Conservation (phyloP, 2,888 invertebrate genomes). For the Lasiommata megera region DNA sequence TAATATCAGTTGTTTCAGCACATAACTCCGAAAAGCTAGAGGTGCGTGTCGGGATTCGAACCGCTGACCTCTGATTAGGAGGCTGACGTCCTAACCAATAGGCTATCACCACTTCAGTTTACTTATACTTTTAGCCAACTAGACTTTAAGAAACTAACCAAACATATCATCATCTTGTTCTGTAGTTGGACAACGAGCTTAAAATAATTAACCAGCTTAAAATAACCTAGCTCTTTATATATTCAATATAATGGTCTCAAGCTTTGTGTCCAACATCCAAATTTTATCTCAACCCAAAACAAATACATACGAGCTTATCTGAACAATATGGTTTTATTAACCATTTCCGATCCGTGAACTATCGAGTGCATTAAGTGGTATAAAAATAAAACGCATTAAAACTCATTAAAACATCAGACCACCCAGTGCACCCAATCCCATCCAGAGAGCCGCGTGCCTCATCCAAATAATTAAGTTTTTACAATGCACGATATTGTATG, state of each 20-base stretch:
- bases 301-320: slow-evolving; percentile 8
- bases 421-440: slow-evolving; percentile 45
- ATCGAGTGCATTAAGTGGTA: slow-evolving; percentile 35
- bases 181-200: too few species aligned
- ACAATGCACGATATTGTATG: slow-evolving; percentile 29
- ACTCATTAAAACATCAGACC: slow-evolving; percentile 44
- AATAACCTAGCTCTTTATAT: too few species aligned
- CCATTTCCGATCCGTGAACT: slow-evolving; percentile 36
- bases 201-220: too few species aligned
- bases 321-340: slow-evolving; percentile 23
- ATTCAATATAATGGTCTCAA: background rate
- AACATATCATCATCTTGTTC: too few species aligned
- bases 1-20: too few species aligned
- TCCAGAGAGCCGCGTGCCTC: slow-evolving; percentile 38
- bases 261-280: slow-evolving; percentile 8
- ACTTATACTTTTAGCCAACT: too few species aligned
- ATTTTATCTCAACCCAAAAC: slow-evolving; percentile 11
- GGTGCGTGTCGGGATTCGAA: too few species aligned
- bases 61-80: too few species aligned
- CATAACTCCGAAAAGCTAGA: too few species aligned
- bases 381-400: slow-evolving; percentile 41
- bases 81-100: too few species aligned
- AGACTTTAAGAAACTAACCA: too few species aligned
- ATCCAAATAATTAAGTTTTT: slow-evolving; percentile 32
- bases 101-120: too few species aligned